These are phyloP conservation scores for Cromileptes altivelis DNA, from an alignment of 2,113 vertebrate genomes.

Conservation along the genomic window DNA sequence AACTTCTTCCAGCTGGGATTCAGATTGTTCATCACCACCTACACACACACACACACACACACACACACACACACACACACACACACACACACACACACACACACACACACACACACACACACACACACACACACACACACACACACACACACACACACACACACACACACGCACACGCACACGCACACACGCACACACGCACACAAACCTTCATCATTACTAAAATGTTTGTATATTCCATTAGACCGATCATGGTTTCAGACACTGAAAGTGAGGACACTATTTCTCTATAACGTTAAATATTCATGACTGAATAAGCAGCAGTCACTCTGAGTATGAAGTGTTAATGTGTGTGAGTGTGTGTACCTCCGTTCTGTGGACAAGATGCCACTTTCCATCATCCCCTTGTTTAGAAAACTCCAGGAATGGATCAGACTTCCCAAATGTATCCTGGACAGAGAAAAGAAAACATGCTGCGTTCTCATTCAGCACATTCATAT, in stretches of 20 bases:
- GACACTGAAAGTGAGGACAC: neutral
- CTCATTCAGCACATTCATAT: neutral
- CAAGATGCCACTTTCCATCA: conserved; percentile 90
- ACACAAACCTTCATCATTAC: neutral
- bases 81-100: too few species aligned
- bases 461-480: neutral
- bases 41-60: neutral
- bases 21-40: conserved; percentile 97
- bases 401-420: conserved; percentile 90
- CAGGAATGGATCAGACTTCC: conserved; percentile 94
- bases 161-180: too few species aligned
- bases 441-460: conserved; percentile 90
- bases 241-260: neutral
- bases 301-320: neutral
- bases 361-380: conserved; percentile 92
- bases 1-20: conserved; percentile 93
- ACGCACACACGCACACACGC: neutral
- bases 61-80: too few species aligned
- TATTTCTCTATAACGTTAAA: neutral
- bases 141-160: too few species aligned
- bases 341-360: neutral
- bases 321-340: neutral
- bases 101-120: too few species aligned
- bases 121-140: too few species aligned
- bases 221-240: neutral